These are phyloP conservation scores for Zygothrica quintamaculata DNA, from an alignment of 2,888 invertebrate species.

Conservation along the genomic window DNA sequence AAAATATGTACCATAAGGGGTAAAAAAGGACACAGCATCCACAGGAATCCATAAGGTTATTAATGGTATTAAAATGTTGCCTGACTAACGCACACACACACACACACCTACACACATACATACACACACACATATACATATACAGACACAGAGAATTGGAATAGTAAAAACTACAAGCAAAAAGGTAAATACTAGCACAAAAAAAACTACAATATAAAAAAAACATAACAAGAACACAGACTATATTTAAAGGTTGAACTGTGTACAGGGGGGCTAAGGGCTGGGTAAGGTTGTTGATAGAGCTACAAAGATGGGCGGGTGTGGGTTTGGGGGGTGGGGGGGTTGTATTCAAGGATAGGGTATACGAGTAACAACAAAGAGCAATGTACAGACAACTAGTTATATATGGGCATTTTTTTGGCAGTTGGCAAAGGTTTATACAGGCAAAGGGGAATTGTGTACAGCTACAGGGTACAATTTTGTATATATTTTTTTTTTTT, in stretches of 20 bases:
- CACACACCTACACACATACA: too few relatives aligned
- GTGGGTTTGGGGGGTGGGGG: too few relatives aligned
- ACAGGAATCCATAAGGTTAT: slow-evolving; percentile 50
- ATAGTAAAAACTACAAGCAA: slow-evolving; percentile 64
- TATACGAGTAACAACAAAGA: slow-evolving; percentile 81
- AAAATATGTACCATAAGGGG: neutral
- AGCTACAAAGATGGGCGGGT: too few relatives aligned
- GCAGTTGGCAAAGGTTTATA: neutral
- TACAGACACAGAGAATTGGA: too few relatives aligned
- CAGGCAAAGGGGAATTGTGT: slow-evolving; percentile 7
- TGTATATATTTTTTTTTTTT: too few relatives aligned
- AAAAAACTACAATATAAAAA: slow-evolving; percentile 52
- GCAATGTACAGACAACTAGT: slow-evolving; percentile 57
- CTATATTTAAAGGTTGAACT: slow-evolving; percentile 40
- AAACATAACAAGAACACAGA: slow-evolving; percentile 52
- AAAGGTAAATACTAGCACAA: slow-evolving; percentile 46
- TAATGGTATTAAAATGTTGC: slow-evolving; percentile 73
- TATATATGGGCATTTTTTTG: neutral
- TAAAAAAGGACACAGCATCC: slow-evolving; percentile 14
- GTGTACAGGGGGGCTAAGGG: slow-evolving; percentile 15
- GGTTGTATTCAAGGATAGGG: slow-evolving; percentile 35
- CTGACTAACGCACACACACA: too few relatives aligned
- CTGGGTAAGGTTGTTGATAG: too few relatives aligned
- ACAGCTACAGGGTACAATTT: slow-evolving; percentile 31
- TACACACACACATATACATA: too few relatives aligned